These are phyloP conservation scores for Sarcophaga variegata DNA, from an alignment of 2,888 invertebrate species.

Conservation along the genomic window DNA sequence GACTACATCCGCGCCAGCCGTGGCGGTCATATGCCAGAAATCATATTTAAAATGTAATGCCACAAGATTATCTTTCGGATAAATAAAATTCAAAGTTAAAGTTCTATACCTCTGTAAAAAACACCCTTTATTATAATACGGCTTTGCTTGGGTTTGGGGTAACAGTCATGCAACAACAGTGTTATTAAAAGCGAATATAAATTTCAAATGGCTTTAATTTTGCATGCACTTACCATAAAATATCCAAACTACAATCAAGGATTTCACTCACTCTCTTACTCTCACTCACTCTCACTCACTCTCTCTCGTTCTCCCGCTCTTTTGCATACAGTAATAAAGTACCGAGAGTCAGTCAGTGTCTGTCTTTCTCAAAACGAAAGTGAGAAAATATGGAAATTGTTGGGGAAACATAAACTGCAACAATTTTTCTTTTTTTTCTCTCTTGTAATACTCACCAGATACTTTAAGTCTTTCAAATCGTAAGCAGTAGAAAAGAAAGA, in stretches of 20 bases:
- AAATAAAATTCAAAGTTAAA: too few relatives aligned
- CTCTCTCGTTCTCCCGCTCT: not conserved
- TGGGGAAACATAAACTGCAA: not conserved
- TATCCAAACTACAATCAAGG: constrained; percentile 2
- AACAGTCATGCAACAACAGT: not conserved
- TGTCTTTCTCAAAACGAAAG: not conserved
- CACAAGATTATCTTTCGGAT: too few relatives aligned
- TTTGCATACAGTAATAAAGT: not conserved
- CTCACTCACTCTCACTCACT: rapidly evolving
- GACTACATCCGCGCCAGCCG: too few relatives aligned
- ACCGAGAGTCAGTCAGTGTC: not conserved
- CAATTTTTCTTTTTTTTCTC: too few relatives aligned
- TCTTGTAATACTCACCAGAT: too few relatives aligned
- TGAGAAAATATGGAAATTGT: not conserved
- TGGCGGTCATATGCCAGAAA: too few relatives aligned
- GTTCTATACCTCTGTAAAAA: too few relatives aligned
- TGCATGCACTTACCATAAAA: constrained; percentile 38
- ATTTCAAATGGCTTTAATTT: not conserved
- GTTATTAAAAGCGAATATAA: not conserved
- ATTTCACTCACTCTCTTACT: not conserved
- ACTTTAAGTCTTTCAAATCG: not conserved
- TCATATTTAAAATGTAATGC: too few relatives aligned
- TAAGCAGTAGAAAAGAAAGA: too few relatives aligned
- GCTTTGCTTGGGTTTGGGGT: too few relatives aligned
- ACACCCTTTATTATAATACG: too few relatives aligned